Base-by-base conservation (phyloP, 2,113 vertebrate species). In the Oncorhynchus nerka region DNA sequence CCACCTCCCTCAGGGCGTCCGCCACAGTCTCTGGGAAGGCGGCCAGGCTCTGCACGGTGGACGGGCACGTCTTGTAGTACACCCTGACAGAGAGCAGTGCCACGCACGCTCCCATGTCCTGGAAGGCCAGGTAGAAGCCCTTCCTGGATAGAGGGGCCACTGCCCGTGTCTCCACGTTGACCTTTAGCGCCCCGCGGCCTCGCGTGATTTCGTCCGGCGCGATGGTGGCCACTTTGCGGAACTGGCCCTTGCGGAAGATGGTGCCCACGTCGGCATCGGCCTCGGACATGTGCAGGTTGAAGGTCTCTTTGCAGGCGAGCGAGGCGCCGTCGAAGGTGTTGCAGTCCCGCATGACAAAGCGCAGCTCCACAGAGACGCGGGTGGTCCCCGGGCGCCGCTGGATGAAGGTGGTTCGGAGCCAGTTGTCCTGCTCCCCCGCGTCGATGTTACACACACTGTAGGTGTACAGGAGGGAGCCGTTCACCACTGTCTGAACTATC, bases 91-190 rank as follows among this genome's bases (percentile, higher is more conserved):
- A 97, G 7, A 99, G 90, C 82, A 99, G 81, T 0, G 96, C 97
- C 88, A 98, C 95, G 2, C 98, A 99, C 1, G 95, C 95, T 0
- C 98, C 98, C 4, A 97, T 84, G 78, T 99, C 98, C 88, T 99
- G 98, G 86, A 99, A 99, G 0, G 97, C 97, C 90, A 99, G 84
- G 90, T 99, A 99, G 90, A 99, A 99, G 0, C 98, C 98, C 4
- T 96, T 96, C 28, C 73, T 92, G 0, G 73, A 92, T 0, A 99
- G 94, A 0, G 94, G 91, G 20, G 94, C 96, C 74, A 99, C 95
- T 0, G 91, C 86, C 3, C 91, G 94, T 0, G 93, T 95, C 91
- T 99, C 97, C 0, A 91, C 76, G 22, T 99, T 99, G 75, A 98
- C 92, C 80, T 95, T 96, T 2, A 96, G 88, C 64, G 95, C 95